Evolutionary conservation across 2,113 vertebrate species (phyloP), one percentile per base, ranked within the genome.

Genomic region (Emydura subglobosa): DNA sequence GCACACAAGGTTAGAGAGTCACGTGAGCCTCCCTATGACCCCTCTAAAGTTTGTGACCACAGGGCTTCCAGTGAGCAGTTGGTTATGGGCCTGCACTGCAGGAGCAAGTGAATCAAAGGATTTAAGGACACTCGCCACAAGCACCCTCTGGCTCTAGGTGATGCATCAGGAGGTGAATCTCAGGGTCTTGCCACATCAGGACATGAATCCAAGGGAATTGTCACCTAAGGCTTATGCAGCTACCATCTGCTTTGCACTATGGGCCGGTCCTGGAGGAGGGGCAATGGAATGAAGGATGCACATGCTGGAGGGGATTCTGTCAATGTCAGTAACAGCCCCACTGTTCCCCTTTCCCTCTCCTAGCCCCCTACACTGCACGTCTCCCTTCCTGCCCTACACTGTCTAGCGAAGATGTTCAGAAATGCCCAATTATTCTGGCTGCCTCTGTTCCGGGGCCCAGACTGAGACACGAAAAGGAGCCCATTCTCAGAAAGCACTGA

Each of bases 61-160:
- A 13, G 13, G 24, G 39, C 24, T 53, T 9, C 53, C 22, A 42
- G 7, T 24, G 80, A 25, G 39, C 12, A 9, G n/a, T 3, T n/a
- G 51, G n/a, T 31, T 13, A 54, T 6, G 6, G 54, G 7, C 68
- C 68, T 39, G n/a, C n/a, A 21, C 68, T 44, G 24, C 19, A 72
- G 65, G 17, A 72, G 65, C 65, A 21, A n/a, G 65, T 22, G 65
- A 44, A 42, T 17, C 53, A 25, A 39, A 82, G n/a, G 54, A 25
- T 39, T 19, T 82, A 0, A 0, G 68, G 14, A 50, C 14, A 2
- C 0, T 2, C 16, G 24, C 47, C 31, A n/a, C 6, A 68, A 42
- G 65, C 1, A 89, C 44, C 12, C 27, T 54, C 4, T 31, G 57
- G 47, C 31, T 49, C 27, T 68, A 57, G 19, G 55, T 68, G 47